Percentiles rank a stretch among this genome's conserved stretches.
phyloP scores from a whole-genome alignment of 2,888 invertebrate genomes.

The Bibio marci region DNA sequence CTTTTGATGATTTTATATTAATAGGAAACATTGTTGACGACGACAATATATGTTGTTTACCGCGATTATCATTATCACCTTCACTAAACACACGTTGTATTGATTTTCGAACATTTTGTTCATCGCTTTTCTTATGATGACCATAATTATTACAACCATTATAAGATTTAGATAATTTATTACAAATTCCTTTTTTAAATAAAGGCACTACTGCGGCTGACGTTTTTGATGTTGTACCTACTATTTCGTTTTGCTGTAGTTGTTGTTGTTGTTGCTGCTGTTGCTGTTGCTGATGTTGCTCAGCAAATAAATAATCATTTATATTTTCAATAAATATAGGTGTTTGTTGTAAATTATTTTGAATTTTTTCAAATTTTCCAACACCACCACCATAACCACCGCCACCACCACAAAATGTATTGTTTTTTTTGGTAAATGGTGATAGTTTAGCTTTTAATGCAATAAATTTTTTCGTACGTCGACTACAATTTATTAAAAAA shows the following conservation, averaged over 20 bases:
- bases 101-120: not conserved
- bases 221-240: not conserved
- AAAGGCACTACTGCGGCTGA: not conserved
- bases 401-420: not conserved
- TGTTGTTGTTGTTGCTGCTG: not conserved
- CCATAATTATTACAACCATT: conserved; percentile 1
- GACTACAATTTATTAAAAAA: not conserved
- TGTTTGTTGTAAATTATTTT: too few relatives aligned
- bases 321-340: too few relatives aligned
- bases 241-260: not conserved
- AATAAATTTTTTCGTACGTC: too few relatives aligned
- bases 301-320: not conserved
- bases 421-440: not conserved
- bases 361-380: too few relatives aligned
- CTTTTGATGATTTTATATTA: too few relatives aligned
- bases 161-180: conserved; percentile 3
- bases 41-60: too few relatives aligned
- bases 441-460: too few relatives aligned
- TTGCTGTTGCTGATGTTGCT: conserved; percentile 7
- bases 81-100: conserved; percentile 4
- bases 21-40: too few relatives aligned
- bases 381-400: too few relatives aligned
- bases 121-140: not conserved
- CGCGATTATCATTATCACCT: not conserved
- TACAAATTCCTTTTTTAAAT: not conserved